Percentiles rank a stretch among this genome's conserved stretches.
phyloP scores from a whole-genome alignment of 2,113 vertebrate species.

The Petrocephalus zakoni region DNA sequence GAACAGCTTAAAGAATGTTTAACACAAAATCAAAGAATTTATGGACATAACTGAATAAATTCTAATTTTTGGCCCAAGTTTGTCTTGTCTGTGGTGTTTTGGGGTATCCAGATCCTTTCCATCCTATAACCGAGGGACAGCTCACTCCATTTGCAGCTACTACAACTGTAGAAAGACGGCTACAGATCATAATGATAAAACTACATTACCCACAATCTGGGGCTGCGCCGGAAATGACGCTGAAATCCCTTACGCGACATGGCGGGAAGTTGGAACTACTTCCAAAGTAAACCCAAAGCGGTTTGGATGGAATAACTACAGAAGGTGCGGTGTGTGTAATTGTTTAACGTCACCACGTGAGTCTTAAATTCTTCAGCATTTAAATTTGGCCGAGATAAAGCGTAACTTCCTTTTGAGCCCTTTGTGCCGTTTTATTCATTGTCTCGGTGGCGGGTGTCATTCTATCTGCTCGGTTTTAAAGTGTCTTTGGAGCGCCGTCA shows the following conservation, averaged over 20 bases:
- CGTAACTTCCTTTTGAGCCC: background rate
- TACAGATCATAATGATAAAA: background rate
- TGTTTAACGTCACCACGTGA: background rate
- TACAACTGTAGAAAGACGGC: background rate
- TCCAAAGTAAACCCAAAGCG: background rate
- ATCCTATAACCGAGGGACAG: background rate
- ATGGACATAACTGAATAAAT: constrained; percentile 13
- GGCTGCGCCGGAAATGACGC: background rate
- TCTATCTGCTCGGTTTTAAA: background rate
- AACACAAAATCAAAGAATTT: constrained; percentile 21
- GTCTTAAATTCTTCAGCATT: background rate
- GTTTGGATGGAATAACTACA: background rate
- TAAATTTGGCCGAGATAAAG: background rate
- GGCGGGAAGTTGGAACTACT: background rate
- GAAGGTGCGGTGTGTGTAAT: background rate
- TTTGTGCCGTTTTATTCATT: background rate
- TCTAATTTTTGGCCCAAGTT: constrained; percentile 21
- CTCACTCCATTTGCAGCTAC: background rate
- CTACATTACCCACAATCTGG: constrained; percentile 10
- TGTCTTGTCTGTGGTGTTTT: background rate
- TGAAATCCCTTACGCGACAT: background rate
- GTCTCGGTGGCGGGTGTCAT: background rate
- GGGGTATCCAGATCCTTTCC: background rate
- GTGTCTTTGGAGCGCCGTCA: background rate
- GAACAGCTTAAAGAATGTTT: constrained; percentile 32